These are phyloP conservation scores for Magallana ariakensis DNA, from an alignment of 1,140 invertebrate genomes.

Conservation along the genomic window DNA sequence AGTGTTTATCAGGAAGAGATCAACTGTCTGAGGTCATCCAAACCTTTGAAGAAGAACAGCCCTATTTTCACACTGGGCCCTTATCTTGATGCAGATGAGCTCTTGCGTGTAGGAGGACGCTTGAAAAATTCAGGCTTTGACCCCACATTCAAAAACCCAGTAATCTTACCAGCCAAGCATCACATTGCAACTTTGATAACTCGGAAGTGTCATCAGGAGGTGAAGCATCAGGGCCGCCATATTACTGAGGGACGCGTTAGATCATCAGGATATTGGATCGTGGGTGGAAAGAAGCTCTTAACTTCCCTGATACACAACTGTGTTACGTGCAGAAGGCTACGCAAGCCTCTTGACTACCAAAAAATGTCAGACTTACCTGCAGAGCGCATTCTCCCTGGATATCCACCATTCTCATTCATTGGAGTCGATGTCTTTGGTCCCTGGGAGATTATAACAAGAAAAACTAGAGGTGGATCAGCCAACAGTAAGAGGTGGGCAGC, in stretches of 20 bases:
- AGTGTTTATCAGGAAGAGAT: conserved; percentile 2
- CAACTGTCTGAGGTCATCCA: not conserved
- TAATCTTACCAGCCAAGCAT: not conserved
- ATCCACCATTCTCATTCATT: not conserved
- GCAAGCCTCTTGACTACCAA: not conserved
- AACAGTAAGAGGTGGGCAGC: not conserved
- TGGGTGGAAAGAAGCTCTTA: not conserved
- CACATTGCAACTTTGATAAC: not conserved
- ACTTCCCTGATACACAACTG: not conserved
- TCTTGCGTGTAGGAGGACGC: conserved; percentile 21
- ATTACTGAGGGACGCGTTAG: not conserved
- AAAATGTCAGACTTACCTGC: conserved; percentile 21
- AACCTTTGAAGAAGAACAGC: not conserved
- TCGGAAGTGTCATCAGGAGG: conserved; percentile 34
- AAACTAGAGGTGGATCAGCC: conserved; percentile 8
- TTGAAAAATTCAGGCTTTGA: conserved; percentile 25
- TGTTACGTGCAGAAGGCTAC: conserved; percentile 1
- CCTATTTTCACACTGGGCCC: not conserved
- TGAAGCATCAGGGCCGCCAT: too few relatives aligned
- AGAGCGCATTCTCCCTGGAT: conserved; percentile 4
- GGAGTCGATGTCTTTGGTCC: too few relatives aligned
- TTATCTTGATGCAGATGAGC: not conserved
- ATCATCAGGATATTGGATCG: not conserved
- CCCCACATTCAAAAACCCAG: not conserved
- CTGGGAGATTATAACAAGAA: not conserved